Evolutionary conservation across 1,140 invertebrate species (phyloP), one percentile per base, ranked within the genome.

Genomic region (Palaemon carinicauda): DNA sequence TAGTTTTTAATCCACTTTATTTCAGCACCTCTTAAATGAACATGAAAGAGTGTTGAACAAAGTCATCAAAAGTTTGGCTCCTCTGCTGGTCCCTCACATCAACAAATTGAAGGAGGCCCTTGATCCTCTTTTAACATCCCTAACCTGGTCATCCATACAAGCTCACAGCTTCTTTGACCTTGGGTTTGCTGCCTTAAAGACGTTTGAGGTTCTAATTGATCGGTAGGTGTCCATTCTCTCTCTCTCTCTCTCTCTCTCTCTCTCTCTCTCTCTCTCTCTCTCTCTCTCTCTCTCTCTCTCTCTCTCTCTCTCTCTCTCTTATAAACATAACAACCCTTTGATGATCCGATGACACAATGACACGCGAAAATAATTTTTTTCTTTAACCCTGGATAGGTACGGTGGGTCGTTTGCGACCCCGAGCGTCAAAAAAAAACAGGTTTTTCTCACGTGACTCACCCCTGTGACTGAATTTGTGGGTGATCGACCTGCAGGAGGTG

Each of bases 41-140:
- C 82, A 89, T 15, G 54, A 41, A n/a, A 74, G 86, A n/a, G 88
- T 89, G 10, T 52, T 77, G 51, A 21, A 50, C 9, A 89, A 89
- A 56, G 85, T 87, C 7, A 65, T 81, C 17, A 24, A 50, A 24
- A 78, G 21, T 92, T 96, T 98, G 19, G 93, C 97, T 27, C 95
- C 96, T 27, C 92, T 98, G 21, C 95, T 98, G 90, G 92, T 98
- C 27, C 96, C 96, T 0, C 95, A 98, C 92, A 93, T 98, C 88
- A 95, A 96, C 12, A 94, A 95, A n/a, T 92, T 98, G 10, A 94
- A 95, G 14, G 94, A 94, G 9, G 93, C 97, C 80, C 92, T 98
- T 0, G 94, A 95, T 73, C 96, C 97, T 0, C 97, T 96, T 2
- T 91, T 98, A 3, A 94, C 93, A 2, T 93, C 93, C 3, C 92